Conservation (phyloP, 2,797 vertebrate species). For the Falco peregrinus region DNA sequence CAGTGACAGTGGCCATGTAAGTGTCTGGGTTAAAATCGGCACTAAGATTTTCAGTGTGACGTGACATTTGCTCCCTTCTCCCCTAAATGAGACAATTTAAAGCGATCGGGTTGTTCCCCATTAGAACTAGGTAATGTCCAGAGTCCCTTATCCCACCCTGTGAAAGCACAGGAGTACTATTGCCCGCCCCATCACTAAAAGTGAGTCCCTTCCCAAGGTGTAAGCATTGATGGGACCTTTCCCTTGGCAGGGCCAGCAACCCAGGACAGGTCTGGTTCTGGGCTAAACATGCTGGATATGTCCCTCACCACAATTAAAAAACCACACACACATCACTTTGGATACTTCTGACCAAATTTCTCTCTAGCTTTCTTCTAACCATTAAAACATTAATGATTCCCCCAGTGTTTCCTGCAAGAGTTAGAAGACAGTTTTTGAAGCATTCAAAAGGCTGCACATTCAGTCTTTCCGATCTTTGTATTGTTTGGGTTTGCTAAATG, state of each 20-base stretch:
- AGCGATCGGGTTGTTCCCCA: not conserved
- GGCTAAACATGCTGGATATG: fast-evolving
- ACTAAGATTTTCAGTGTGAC: not conserved
- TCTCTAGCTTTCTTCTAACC: not conserved
- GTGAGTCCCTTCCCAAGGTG: not conserved
- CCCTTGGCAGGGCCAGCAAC: not conserved
- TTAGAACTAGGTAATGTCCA: not conserved
- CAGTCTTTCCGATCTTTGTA: not conserved
- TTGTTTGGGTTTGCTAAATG: not conserved
- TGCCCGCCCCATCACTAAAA: not conserved
- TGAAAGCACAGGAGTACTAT: fast-evolving
- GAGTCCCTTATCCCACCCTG: not conserved
- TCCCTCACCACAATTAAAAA: not conserved
- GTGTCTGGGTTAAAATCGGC: not conserved
- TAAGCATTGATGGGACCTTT: not conserved
- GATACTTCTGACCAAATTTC: not conserved
- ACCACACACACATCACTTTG: not conserved
- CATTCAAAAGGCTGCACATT: not conserved
- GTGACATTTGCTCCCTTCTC: not conserved
- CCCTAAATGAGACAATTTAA: not conserved
- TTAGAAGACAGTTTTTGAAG: not conserved
- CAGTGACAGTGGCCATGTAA: not conserved
- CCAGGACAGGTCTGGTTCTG: not conserved
- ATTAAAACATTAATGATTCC: not conserved
- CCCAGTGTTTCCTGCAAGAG: not conserved